phyloP scores from a whole-genome alignment of 2,797 vertebrate genomes.

The Podarcis lilfordi region DNA sequence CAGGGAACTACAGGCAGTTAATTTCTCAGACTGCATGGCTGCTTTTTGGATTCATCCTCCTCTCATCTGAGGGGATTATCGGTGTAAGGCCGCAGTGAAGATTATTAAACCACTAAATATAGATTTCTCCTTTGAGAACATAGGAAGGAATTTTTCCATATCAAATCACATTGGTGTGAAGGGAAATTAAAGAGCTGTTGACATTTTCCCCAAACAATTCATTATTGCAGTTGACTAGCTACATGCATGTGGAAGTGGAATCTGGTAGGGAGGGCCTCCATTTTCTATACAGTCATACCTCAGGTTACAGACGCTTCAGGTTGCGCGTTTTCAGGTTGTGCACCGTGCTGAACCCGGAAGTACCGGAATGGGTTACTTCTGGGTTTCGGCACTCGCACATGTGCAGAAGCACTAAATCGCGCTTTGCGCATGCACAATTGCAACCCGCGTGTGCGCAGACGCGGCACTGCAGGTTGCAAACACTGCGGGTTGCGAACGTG shows the following conservation, averaged over 20 bases:
- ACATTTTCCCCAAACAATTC: neutral
- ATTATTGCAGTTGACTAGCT: neutral
- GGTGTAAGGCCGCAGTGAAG: constrained; percentile 38
- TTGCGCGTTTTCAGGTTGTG: too few relatives aligned
- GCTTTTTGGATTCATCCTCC: neutral
- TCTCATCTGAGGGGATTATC: constrained; percentile 59
- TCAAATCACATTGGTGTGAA: neutral
- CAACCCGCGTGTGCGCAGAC: too few relatives aligned
- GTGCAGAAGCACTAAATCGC: too few relatives aligned
- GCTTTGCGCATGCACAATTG: too few relatives aligned
- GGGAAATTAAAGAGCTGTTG: neutral
- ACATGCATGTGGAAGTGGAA: neutral
- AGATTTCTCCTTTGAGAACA: constrained; percentile 39
- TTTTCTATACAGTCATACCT: neutral
- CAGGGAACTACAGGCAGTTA: neutral
- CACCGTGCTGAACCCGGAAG: too few relatives aligned
- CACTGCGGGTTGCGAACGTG: too few relatives aligned
- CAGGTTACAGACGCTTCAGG: too few relatives aligned
- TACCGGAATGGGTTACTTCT: too few relatives aligned
- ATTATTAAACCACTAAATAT: constrained; percentile 57
- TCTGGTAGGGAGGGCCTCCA: too few relatives aligned
- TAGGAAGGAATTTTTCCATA: constrained; percentile 29
- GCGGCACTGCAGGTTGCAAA: too few relatives aligned
- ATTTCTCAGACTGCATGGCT: constrained; percentile 18
- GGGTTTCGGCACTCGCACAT: too few relatives aligned